Evolutionary conservation across 2,888 invertebrate genomes (phyloP).

Genomic region (Eupithecia subumbrata): DNA sequence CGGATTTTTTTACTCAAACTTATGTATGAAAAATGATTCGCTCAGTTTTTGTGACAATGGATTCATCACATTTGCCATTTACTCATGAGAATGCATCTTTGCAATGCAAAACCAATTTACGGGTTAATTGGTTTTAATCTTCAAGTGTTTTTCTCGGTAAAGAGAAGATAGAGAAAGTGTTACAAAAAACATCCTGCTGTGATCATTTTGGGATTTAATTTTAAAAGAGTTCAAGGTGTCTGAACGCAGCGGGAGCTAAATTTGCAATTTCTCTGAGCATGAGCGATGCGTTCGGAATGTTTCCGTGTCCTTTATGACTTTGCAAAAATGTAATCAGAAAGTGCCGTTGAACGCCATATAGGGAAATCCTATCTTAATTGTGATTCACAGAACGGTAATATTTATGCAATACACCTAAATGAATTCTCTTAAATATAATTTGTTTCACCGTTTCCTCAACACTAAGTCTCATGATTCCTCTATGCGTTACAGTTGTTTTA

Average conservation of each 20-base stretch:
- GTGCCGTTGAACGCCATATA: neutral
- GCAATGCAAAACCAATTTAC: neutral
- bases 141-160: neutral
- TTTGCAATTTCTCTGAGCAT: constrained; percentile 1
- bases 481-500: neutral
- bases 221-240: neutral
- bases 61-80: neutral
- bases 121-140: neutral
- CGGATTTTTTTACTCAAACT: neutral
- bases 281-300: constrained; percentile 1
- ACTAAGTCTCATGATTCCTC: neutral
- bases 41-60: neutral
- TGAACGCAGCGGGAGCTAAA: neutral
- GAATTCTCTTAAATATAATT: neutral
- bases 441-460: neutral
- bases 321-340: constrained; percentile 9
- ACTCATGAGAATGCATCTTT: neutral
- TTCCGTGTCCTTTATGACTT: neutral
- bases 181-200: constrained; percentile 10
- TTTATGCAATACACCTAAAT: neutral
- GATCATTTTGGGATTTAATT: neutral
- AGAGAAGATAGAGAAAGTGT: constrained; percentile 4
- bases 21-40: neutral
- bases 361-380: neutral
- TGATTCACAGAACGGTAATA: neutral